phyloP scores from a whole-genome alignment of 2,113 vertebrate genomes.

The Chauna torquata region DNA sequence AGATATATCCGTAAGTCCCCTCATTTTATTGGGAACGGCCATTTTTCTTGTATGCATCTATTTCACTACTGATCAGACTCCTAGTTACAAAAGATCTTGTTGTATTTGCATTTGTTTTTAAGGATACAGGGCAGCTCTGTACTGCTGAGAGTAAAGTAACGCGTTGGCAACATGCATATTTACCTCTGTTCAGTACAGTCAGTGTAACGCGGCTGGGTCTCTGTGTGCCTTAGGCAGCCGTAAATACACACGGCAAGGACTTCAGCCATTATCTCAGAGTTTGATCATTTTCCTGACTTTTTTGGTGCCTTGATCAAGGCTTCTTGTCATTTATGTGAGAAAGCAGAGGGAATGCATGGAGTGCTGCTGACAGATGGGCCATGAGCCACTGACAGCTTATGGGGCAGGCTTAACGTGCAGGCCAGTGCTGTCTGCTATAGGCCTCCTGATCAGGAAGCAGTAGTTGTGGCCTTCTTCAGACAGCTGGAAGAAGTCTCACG shows the following conservation, averaged over 20 bases:
- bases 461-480: not conserved
- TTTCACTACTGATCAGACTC: not conserved
- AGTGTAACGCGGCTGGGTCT: not conserved
- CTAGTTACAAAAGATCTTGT: not conserved
- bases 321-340: not conserved
- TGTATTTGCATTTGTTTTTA: not conserved
- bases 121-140: not conserved
- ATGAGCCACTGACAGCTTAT: not conserved
- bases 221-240: not conserved
- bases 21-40: not conserved
- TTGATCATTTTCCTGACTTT: not conserved
- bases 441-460: not conserved
- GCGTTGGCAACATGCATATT: fast-evolving
- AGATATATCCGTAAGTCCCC: not conserved
- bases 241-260: not conserved
- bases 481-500: not conserved
- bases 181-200: fast-evolving
- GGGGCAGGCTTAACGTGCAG: not conserved
- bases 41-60: not conserved
- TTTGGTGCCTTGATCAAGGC: not conserved
- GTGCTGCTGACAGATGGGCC: fast-evolving
- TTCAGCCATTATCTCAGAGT: not conserved
- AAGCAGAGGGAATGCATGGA: not conserved
- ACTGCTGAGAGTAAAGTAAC: not conserved
- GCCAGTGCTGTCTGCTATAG: not conserved